Conservation (phyloP, 2,888 invertebrate species). For the Craniophora ligustri region DNA sequence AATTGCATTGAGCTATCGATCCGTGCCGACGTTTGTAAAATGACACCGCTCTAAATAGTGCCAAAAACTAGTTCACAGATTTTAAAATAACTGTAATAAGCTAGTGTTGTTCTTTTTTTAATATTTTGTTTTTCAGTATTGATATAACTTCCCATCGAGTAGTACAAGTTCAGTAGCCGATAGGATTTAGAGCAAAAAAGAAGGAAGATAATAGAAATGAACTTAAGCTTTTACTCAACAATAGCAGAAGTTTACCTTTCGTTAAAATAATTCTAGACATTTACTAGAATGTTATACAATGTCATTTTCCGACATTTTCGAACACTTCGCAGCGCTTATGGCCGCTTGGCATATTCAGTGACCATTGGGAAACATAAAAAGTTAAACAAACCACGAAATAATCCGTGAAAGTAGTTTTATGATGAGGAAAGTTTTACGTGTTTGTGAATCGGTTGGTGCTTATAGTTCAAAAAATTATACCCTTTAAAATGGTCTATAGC, state of each 20-base stretch:
- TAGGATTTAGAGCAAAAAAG: no score
- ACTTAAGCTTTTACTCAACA: constrained; percentile 1
- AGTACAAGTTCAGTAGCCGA: no score
- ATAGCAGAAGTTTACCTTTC: constrained; percentile 19
- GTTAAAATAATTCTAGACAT: constrained; percentile 22
- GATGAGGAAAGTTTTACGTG: constrained; percentile 17
- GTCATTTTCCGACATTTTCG: constrained; percentile 22
- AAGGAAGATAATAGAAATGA: constrained; percentile 12
- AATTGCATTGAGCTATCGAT: constrained; percentile 46
- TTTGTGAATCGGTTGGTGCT: background rate
- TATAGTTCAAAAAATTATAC: background rate
- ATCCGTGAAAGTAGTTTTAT: constrained; percentile 29
- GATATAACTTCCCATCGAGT: no score
- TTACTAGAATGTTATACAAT: constrained; percentile 26
- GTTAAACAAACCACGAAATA: constrained; percentile 40
- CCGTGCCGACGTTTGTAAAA: constrained; percentile 6
- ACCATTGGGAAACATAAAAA: constrained; percentile 25
- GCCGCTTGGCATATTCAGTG: constrained; percentile 18
- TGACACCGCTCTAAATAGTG: constrained; percentile 23
- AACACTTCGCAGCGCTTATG: constrained; percentile 16
- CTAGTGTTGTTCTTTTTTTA: background rate
- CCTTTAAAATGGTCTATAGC: background rate
- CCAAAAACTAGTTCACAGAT: constrained; percentile 28
- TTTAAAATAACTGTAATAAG: constrained; percentile 14
- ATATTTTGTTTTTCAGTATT: background rate